Base-by-base conservation (phyloP, 1,140 invertebrate species). In the Drosophila athabasca region DNA sequence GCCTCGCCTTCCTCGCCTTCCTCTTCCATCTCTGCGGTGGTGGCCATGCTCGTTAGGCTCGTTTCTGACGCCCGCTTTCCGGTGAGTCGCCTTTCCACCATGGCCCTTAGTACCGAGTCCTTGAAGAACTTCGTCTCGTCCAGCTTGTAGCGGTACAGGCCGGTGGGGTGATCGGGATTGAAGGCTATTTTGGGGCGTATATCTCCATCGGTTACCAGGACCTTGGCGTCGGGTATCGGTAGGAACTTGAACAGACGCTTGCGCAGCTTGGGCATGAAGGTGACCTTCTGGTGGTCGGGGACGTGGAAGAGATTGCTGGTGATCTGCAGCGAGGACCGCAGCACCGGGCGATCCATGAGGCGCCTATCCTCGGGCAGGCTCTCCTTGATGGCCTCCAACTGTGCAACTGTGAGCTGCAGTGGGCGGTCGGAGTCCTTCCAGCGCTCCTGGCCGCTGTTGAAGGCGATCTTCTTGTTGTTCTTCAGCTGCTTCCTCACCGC, bases 401-500 rank as follows among this genome's bases (percentile, higher is more conserved):
- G 85, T 19, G 6, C 43, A 24, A 11, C 17, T 13, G 90, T 91
- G 41, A 91, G 17, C 45, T 76, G 71, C 2, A 76, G 17, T 0
- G 77, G 72, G 1, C 75, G 71, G 2, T 74, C 61, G 3, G 45
- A 67, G 43, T 91, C 90, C 48, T 76, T 80, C 67, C 77, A 91
- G 0, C 90, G 90, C 51, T 91, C 85, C 61, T 78, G 77, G 2
- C 90, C 82, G 5, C 85, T 90, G 5, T 75, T 64, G 13, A 91
- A 91, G 17, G 90, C 90, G 11, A 91, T 84, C 46, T 91, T 91
- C 48, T 91, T 91, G 50, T 91, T 91, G 51, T 75, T 91, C 0
- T 88, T 76, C 72, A 91, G 19, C 45, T 91, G 90, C 19, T 90
- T 90, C 2, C 90, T 76, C 0, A 29, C 29, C 1, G 85, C 22